Conservation (phyloP, 2,888 invertebrate genomes). For the Nemotelus nigrinus region DNA sequence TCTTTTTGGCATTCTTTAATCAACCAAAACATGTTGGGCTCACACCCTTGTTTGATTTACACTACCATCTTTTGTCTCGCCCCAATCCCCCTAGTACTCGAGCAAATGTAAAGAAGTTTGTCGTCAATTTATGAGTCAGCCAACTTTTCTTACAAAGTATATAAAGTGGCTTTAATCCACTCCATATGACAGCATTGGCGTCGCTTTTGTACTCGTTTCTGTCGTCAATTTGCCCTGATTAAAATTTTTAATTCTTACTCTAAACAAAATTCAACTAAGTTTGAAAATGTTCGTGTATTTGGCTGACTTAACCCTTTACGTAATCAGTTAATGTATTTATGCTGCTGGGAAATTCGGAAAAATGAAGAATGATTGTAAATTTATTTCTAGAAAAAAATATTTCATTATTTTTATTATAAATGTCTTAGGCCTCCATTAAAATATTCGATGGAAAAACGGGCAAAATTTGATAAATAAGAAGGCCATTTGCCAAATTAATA, state of each 20-base stretch:
- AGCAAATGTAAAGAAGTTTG: not conserved
- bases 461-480: no score
- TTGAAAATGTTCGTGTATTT: no score
- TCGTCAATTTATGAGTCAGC: slow-evolving; percentile 24
- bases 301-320: no score
- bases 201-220: slow-evolving; percentile 12
- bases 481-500: no score
- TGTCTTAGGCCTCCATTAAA: no score
- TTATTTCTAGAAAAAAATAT: no score
- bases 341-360: no score
- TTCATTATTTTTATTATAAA: no score
- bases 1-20: slow-evolving; percentile 31
- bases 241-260: slow-evolving; percentile 36
- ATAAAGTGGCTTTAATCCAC: slow-evolving; percentile 35
- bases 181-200: slow-evolving; percentile 15
- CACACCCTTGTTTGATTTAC: not conserved
- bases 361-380: no score
- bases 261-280: slow-evolving; percentile 16
- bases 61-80: not conserved
- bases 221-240: slow-evolving; percentile 38
- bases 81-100: not conserved
- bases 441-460: no score
- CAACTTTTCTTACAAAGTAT: slow-evolving; percentile 26
- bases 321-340: no score
- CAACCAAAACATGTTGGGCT: slow-evolving; percentile 20